phyloP scores from a whole-genome alignment of 2,113 vertebrate genomes.

The Elephantulus edwardii region DNA sequence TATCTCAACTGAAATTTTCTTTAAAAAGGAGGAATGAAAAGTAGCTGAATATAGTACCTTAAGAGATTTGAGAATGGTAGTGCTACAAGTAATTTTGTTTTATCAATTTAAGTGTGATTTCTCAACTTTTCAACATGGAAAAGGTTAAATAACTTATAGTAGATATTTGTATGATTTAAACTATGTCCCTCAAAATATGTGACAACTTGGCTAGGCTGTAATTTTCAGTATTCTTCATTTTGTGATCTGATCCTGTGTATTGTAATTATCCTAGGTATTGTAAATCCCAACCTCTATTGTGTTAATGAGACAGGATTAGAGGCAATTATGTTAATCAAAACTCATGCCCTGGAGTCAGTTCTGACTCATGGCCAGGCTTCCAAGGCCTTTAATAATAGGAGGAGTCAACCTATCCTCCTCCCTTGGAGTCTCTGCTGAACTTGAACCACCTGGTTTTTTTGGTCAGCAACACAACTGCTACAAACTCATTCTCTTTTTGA shows the following conservation, averaged over 20 bases:
- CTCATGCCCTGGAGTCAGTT: too few relatives aligned
- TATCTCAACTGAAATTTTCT: slow-evolving; percentile 19
- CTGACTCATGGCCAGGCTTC: too few relatives aligned
- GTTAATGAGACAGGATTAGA: not conserved
- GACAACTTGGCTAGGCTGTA: not conserved
- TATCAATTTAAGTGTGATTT: slow-evolving; percentile 41
- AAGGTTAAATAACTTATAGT: slow-evolving; percentile 27
- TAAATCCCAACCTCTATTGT: not conserved
- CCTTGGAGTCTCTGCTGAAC: too few relatives aligned
- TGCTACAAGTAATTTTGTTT: not conserved
- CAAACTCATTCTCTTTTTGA: too few relatives aligned
- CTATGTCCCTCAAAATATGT: not conserved
- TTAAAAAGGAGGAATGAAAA: not conserved
- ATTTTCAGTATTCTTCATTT: not conserved
- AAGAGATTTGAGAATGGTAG: not conserved
- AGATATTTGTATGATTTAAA: not conserved
- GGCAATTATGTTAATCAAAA: not conserved
- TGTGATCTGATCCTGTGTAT: not conserved
- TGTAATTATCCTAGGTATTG: not conserved
- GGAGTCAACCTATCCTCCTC: too few relatives aligned
- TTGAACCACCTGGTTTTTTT: too few relatives aligned
- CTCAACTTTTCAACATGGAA: slow-evolving; percentile 37
- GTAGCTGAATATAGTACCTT: not conserved
- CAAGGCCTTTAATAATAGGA: too few relatives aligned
- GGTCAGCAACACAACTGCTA: too few relatives aligned